phyloP scores from a whole-genome alignment of 2,888 invertebrate species.

The Anthrax anthrax region DNA sequence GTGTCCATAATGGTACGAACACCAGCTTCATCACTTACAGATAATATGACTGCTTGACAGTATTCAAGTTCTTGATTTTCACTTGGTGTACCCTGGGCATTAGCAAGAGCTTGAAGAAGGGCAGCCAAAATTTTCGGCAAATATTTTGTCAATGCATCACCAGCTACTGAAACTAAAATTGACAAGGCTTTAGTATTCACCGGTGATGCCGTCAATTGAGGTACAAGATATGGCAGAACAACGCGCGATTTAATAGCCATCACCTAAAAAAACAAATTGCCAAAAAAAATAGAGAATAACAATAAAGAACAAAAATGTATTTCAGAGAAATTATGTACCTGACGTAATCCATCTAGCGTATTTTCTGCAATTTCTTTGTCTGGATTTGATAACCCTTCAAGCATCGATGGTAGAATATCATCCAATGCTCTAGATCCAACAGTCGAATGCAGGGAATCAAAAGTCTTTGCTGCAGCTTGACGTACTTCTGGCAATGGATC shows the following conservation, averaged over 20 bases:
- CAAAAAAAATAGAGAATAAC: no score
- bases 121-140: conserved; percentile 86
- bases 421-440: conserved; percentile 89
- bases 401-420: conserved; percentile 87
- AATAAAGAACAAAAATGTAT: no score
- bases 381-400: conserved; percentile 58
- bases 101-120: conserved; percentile 58
- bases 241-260: conserved; percentile 94
- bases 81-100: conserved; percentile 48
- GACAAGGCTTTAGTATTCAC: conserved; percentile 89
- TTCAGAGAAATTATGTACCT: conserved; percentile 44
- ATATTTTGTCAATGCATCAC: conserved; percentile 81
- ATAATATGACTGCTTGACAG: conserved; percentile 83
- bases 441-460: conserved; percentile 88
- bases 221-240: conserved; percentile 90
- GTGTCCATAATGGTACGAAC: conserved; percentile 78
- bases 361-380: conserved; percentile 71
- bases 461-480: conserved; percentile 89
- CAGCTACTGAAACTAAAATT: conserved; percentile 87
- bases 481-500: conserved; percentile 89
- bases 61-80: conserved; percentile 71
- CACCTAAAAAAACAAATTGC: no score
- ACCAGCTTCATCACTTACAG: conserved; percentile 77
- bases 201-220: conserved; percentile 77
- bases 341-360: conserved; percentile 87